phyloP scores from a whole-genome alignment of 2,113 vertebrate genomes.

The Caranx ignobilis region DNA sequence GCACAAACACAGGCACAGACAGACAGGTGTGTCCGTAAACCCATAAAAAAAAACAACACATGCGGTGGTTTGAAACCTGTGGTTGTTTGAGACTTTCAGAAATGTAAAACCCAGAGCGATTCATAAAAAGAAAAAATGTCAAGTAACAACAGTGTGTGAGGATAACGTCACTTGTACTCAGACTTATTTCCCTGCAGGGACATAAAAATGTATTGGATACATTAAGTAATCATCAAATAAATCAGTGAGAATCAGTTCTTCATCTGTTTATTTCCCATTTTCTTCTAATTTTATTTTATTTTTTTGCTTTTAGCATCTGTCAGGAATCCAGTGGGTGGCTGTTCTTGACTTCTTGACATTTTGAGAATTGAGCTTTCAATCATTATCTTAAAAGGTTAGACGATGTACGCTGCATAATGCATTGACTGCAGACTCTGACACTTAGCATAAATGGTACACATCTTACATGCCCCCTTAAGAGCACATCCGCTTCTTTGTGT shows the following conservation, averaged over 20 bases:
- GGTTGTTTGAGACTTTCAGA: not conserved
- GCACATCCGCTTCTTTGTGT: not conserved
- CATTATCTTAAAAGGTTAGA: slow-evolving; percentile 6
- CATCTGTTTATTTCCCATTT: not conserved
- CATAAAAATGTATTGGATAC: not conserved
- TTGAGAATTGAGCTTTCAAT: slow-evolving; percentile 11
- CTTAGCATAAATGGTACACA: not conserved
- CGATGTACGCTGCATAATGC: not conserved
- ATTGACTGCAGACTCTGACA: not conserved
- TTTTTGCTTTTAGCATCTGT: not conserved
- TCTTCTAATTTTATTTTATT: not conserved
- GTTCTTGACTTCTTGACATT: slow-evolving; percentile 19
- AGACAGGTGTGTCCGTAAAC: slow-evolving; percentile 60
- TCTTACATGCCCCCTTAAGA: not conserved
- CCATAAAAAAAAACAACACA: not conserved
- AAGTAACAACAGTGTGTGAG: not conserved
- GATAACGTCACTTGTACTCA: not conserved
- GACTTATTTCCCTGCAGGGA: not conserved
- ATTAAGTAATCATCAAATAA: not conserved
- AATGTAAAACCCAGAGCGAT: not conserved
- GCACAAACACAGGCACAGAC: slow-evolving; percentile 50
- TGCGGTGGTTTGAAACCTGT: not conserved
- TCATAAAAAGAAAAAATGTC: not conserved
- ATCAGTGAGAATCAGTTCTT: not conserved
- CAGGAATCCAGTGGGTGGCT: not conserved